Evolutionary conservation across 2,797 vertebrate genomes (phyloP).

Genomic region (Macropodus opercularis): DNA sequence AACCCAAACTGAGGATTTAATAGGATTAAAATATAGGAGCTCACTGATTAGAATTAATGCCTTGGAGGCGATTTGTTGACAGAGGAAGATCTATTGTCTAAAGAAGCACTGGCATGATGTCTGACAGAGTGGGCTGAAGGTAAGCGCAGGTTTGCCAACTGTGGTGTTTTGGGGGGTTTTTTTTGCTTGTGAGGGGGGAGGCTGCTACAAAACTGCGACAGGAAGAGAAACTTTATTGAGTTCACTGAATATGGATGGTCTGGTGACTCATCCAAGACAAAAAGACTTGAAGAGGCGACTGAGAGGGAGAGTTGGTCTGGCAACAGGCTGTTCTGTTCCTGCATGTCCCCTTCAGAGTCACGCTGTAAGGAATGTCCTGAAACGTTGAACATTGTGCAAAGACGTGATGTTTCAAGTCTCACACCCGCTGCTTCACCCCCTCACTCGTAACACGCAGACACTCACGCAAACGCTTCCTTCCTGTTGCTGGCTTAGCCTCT

Average conservation of each 20-base stretch:
- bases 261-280: neutral
- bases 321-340: constrained; percentile 20
- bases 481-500: constrained; percentile 75
- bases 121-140: constrained; percentile 27
- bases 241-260: neutral
- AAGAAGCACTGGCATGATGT: constrained; percentile 20
- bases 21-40: constrained; percentile 36
- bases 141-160: constrained; percentile 38
- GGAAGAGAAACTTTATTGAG: neutral
- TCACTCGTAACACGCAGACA: constrained; percentile 14
- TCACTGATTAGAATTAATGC: constrained; percentile 24
- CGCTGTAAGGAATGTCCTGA: constrained; percentile 50
- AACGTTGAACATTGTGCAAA: constrained; percentile 58
- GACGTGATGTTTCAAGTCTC: constrained; percentile 54
- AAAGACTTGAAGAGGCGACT: constrained; percentile 22
- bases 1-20: constrained; percentile 31
- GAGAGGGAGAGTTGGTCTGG: constrained; percentile 14
- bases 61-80: constrained; percentile 22
- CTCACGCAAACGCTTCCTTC: constrained; percentile 72
- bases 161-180: constrained; percentile 16
- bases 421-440: constrained; percentile 40
- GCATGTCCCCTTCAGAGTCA: constrained; percentile 31
- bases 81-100: constrained; percentile 13
- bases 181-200: constrained; percentile 12
- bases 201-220: neutral